phyloP scores from a whole-genome alignment of 2,888 invertebrate species.

The Odontocolon sp. region DNA sequence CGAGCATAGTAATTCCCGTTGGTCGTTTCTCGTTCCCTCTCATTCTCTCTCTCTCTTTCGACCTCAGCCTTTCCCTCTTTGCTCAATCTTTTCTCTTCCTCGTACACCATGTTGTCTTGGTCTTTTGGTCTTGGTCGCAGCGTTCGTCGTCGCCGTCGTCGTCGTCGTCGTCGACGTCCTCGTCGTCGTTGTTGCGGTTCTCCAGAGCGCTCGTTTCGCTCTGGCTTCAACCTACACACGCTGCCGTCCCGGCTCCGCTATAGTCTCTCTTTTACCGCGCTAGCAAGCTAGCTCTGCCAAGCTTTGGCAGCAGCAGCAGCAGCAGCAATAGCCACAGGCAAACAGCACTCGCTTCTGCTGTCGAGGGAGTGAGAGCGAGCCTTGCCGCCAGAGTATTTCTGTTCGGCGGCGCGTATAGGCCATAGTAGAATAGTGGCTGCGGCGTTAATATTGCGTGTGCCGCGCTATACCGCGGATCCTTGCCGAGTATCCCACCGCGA shows the following conservation, averaged over 20 bases:
- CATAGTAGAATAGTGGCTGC: slow-evolving; percentile 25
- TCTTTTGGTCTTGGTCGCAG: slow-evolving; percentile 31
- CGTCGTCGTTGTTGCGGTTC: slow-evolving; percentile 24
- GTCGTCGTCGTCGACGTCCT: slow-evolving; percentile 21
- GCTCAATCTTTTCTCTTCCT: slow-evolving; percentile 18
- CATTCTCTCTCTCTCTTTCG: slow-evolving; percentile 38
- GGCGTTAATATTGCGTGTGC: slow-evolving; percentile 18
- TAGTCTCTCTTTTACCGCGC: slow-evolving; percentile 54
- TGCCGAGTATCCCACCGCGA: background rate
- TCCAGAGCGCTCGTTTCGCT: slow-evolving; percentile 45
- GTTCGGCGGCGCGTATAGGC: slow-evolving; percentile 65
- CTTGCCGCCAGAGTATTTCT: slow-evolving; percentile 72
- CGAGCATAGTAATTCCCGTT: slow-evolving; percentile 74
- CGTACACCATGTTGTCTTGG: too few species aligned
- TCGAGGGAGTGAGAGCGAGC: slow-evolving; percentile 54
- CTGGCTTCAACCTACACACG: slow-evolving; percentile 53
- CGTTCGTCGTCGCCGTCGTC: slow-evolving; percentile 33
- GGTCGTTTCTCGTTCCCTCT: slow-evolving; percentile 62
- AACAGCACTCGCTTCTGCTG: slow-evolving; percentile 55
- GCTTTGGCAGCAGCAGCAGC: slow-evolving; percentile 70
- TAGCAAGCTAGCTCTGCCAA: slow-evolving; percentile 62
- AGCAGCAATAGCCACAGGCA: slow-evolving; percentile 42
- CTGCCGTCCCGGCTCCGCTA: slow-evolving; percentile 61
- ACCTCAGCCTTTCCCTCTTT: slow-evolving; percentile 9
- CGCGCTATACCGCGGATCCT: background rate